These are phyloP conservation scores for Neolamprologus devosi DNA, from an alignment of 2,113 vertebrate genomes.

Conservation along the genomic window DNA sequence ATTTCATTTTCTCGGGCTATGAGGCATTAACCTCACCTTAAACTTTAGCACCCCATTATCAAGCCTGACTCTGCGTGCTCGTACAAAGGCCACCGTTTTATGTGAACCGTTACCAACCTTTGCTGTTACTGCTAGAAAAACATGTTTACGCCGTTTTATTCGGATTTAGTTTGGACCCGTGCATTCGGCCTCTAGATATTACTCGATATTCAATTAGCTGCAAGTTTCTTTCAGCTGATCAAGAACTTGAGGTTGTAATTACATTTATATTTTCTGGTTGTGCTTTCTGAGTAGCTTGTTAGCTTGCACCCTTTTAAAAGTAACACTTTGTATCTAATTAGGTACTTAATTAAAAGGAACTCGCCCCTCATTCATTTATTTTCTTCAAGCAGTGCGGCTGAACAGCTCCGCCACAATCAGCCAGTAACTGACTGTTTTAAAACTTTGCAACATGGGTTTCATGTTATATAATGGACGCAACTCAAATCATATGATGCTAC, in stretches of 20 bases:
- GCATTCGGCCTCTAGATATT: not conserved
- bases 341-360: slow-evolving; percentile 1
- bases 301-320: not conserved
- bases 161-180: not conserved
- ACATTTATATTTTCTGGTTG: not conserved
- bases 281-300: not conserved
- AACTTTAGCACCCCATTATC: not conserved
- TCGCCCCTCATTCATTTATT: not conserved
- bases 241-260: not conserved
- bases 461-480: slow-evolving; percentile 2
- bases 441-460: not conserved
- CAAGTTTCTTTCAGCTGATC: not conserved
- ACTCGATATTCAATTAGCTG: not conserved
- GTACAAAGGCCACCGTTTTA: not conserved
- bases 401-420: not conserved
- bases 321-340: slow-evolving; percentile 12
- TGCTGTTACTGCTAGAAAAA: not conserved
- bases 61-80: not conserved
- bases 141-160: not conserved
- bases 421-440: slow-evolving; percentile 2
- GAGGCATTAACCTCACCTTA: not conserved
- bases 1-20: not conserved
- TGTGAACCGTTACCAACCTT: not conserved
- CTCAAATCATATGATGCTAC: not conserved
- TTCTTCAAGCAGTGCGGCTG: not conserved